phyloP scores from a whole-genome alignment of 2,113 vertebrate species.

The Bubo scandiacus region DNA sequence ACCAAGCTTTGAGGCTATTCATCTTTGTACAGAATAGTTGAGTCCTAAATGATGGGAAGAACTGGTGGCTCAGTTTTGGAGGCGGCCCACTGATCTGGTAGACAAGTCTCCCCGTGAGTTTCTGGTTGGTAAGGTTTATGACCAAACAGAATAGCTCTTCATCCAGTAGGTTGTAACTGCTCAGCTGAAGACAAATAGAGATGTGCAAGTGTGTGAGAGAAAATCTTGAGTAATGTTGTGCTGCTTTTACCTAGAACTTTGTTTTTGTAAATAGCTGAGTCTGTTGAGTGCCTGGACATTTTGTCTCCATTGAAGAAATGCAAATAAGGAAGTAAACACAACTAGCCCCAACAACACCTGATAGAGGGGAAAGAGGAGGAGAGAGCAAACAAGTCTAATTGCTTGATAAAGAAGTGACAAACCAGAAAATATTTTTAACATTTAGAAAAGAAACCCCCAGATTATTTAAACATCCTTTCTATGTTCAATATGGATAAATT shows the following conservation, averaged over 20 bases:
- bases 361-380: neutral
- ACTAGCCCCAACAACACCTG: neutral
- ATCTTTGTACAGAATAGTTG: neutral
- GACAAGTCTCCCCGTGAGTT: neutral
- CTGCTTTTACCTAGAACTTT: neutral
- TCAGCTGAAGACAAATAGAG: neutral
- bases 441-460: neutral
- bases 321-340: constrained; percentile 17
- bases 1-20: neutral
- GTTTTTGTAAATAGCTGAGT: neutral
- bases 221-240: neutral
- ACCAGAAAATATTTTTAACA: neutral
- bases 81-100: too few relatives aligned
- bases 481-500: neutral
- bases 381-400: neutral
- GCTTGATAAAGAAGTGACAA: neutral
- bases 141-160: neutral
- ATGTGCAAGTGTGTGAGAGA: neutral
- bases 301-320: neutral
- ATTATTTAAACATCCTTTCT: neutral
- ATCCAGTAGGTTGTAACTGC: neutral
- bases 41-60: neutral
- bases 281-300: neutral
- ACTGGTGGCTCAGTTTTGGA: neutral
- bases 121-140: neutral